A percentile compares a stretch with the other conserved stretches of the same genome.
These are phyloP conservation scores for Semicossyphus pulcher DNA, from an alignment of 2,113 vertebrate genomes.

Conservation along the genomic window DNA sequence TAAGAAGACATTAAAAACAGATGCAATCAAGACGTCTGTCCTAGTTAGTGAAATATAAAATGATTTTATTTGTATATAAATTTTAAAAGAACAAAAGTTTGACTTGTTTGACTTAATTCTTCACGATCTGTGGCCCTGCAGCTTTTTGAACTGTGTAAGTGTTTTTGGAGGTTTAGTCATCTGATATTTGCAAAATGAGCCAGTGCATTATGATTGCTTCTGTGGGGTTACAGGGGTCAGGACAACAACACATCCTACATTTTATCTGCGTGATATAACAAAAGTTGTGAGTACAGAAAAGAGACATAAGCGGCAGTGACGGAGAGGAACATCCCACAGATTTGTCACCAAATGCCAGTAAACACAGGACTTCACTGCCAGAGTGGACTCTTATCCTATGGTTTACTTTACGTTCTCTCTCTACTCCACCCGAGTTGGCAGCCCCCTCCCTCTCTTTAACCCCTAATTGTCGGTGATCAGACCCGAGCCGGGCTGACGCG, in stretches of 20 bases:
- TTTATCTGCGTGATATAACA: not conserved
- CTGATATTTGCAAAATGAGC: not conserved
- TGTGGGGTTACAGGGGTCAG: constrained; percentile 6
- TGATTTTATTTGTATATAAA: too few species aligned
- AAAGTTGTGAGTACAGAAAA: not conserved
- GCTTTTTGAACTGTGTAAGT: too few species aligned
- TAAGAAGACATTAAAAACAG: too few species aligned
- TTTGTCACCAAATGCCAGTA: not conserved
- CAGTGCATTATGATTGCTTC: not conserved
- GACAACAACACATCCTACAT: not conserved
- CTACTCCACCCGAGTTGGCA: constrained; percentile 1
- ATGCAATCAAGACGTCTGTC: too few species aligned
- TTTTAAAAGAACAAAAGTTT: too few species aligned
- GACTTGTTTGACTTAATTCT: too few species aligned
- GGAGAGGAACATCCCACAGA: not conserved
- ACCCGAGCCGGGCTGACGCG: constrained; percentile 71
- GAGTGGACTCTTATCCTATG: not conserved
- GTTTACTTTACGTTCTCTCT: not conserved
- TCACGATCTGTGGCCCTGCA: too few species aligned
- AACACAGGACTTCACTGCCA: constrained; percentile 9
- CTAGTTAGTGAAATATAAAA: too few species aligned
- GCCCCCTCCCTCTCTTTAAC: constrained; percentile 41
- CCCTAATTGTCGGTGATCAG: constrained; percentile 83
- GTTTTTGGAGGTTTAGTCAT: not conserved
- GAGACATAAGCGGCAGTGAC: not conserved